Base-by-base conservation (phyloP, 2,888 invertebrate genomes). In the Patella pellucida region DNA sequence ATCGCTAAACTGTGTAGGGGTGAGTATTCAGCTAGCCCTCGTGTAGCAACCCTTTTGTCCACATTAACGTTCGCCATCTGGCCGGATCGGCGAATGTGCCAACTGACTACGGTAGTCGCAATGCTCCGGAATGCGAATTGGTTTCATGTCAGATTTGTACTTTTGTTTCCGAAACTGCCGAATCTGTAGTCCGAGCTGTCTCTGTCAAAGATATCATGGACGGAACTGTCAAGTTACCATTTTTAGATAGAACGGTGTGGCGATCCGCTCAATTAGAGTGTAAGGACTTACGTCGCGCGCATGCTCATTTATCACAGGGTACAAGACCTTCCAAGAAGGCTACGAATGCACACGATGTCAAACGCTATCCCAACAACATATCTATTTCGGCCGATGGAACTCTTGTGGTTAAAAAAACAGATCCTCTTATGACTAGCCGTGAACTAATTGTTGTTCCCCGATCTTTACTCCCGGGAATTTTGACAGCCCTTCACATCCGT, bases 401-500 rank as follows among this genome's bases (percentile, higher is more conserved):
- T n/a, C n/a, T n/a, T n/a, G n/a, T n/a, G n/a, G n/a, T n/a, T n/a
- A n/a, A n/a, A n/a, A n/a, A n/a, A n/a, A n/a, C 68, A 50, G 78
- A 79, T 4, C 79, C 79, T n/a, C 52, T 76, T 19, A n/a, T 54
- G n/a, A 76, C 73, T 1, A n/a, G 67, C 12, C 52, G 72, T 3
- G 82, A 84, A n/a, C 69, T 76, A 9, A 83, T 83, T 54, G 72
- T 84, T 23, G 78, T 82, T 27, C 82, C 84, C n/a, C 68, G 82
- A 12, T 50, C 31, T 9, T 72, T 80, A 16, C 41, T 85, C 3
- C 77, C 79, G 71, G 84, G 80, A 19, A 67, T 84, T 9, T 14
- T 79, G 0, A 82, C 80, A 23, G 79, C 81, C 0, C 71, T 84
- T 0, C 83, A 83, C 56, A 74, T 81, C 2, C 69, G 75, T 27